phyloP scores from a whole-genome alignment of 2,888 invertebrate genomes.

The Blomia tropicalis region DNA sequence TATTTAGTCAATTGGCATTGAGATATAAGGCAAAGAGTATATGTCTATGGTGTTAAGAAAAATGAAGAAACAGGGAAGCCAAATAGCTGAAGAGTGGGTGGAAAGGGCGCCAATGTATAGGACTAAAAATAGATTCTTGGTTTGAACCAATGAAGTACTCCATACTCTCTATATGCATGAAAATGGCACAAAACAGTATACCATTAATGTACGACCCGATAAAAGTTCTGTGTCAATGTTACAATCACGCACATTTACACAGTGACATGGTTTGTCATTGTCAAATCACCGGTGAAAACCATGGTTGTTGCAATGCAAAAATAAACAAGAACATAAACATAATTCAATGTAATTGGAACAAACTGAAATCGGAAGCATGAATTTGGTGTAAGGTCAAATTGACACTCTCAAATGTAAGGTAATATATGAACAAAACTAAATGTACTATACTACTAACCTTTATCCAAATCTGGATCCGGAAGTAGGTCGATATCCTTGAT shows the following conservation, averaged over 20 bases:
- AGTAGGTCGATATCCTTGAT: constrained; percentile 8
- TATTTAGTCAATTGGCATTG: not conserved
- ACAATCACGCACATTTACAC: constrained; percentile 1
- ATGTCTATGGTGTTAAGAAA: not conserved
- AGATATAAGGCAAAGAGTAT: not conserved
- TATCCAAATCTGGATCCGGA: constrained; percentile 18
- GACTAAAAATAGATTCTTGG: no score
- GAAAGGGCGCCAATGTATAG: not conserved
- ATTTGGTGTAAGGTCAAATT: not conserved
- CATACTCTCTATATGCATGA: no score
- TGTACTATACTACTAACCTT: constrained; percentile 10
- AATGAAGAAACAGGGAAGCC: no score
- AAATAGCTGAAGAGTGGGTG: not conserved
- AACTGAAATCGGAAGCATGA: not conserved
- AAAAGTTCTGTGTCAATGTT: constrained; percentile 8
- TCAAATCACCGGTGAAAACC: not conserved
- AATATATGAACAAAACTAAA: no score
- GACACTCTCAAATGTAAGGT: not conserved
- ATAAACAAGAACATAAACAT: not conserved
- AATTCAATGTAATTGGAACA: not conserved
- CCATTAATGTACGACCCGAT: no score
- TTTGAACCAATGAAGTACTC: no score
- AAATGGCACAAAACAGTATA: not conserved
- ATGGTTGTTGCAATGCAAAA: not conserved
- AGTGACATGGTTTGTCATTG: not conserved